A percentile compares a stretch with the other conserved stretches of the same genome.
Conservation (phyloP, 2,113 vertebrate species). For the Chloropsis hardwickii region DNA sequence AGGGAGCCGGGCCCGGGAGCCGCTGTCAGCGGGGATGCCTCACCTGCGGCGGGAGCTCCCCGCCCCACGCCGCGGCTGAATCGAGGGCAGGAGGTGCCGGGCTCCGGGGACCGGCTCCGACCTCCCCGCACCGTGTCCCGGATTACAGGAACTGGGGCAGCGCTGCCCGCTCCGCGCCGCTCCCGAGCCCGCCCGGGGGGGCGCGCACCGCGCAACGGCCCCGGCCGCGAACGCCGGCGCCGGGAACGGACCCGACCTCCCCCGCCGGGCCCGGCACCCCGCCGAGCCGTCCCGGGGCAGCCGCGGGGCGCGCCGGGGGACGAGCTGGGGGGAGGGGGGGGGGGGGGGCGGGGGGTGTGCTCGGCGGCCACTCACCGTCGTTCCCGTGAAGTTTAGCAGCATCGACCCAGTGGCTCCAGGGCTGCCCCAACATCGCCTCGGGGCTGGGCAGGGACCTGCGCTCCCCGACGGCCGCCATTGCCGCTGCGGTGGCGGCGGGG, state of each 20-base stretch:
- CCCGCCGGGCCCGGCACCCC: background rate
- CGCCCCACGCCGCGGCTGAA: background rate
- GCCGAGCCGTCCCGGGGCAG: background rate
- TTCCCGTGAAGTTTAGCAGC: slow-evolving; percentile 90
- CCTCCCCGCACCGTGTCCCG: background rate
- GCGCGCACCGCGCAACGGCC: slow-evolving; percentile 14
- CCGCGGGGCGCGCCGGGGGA: background rate
- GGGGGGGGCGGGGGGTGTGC: no score
- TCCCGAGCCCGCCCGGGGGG: background rate
- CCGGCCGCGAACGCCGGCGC: background rate
- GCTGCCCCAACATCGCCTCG: slow-evolving; percentile 92
- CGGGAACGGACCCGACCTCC: background rate
- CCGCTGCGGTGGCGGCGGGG: slow-evolving; percentile 74
- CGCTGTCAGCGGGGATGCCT: background rate
- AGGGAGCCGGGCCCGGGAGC: background rate
- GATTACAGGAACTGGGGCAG: slow-evolving; percentile 55
- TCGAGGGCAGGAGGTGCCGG: background rate
- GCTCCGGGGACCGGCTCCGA: background rate
- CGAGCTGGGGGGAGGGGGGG: background rate
- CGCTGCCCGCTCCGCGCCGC: background rate
- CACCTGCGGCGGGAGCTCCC: background rate
- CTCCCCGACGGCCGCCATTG: slow-evolving; percentile 94
- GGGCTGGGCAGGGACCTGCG: slow-evolving; percentile 94
- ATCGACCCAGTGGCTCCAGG: slow-evolving; percentile 95
- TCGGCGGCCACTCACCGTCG: slow-evolving; percentile 84